These are phyloP conservation scores for Folsomia manolachei DNA, from an alignment of 2,888 invertebrate species.

Conservation along the genomic window DNA sequence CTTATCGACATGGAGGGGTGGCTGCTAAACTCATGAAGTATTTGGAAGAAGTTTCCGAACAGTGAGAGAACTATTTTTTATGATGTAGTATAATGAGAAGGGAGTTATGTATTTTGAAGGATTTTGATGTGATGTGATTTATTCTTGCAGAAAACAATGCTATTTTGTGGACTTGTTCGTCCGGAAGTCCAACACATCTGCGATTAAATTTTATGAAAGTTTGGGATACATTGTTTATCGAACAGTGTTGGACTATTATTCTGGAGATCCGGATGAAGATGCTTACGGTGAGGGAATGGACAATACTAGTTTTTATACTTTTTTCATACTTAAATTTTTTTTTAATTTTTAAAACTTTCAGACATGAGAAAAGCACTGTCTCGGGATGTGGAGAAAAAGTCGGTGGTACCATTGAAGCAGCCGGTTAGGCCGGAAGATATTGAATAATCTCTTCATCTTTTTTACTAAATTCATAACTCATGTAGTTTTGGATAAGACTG, in stretches of 20 bases:
- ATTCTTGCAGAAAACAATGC: constrained; percentile 92
- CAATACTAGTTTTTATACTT: too few relatives aligned
- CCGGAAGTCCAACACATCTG: constrained; percentile 92
- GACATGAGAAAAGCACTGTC: constrained; percentile 99
- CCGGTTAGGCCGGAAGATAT: constrained; percentile 95
- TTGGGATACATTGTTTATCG: constrained; percentile 95
- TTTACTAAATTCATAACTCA: background rate
- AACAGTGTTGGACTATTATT: constrained; percentile 95
- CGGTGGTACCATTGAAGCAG: constrained; percentile 86
- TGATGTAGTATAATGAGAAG: too few relatives aligned
- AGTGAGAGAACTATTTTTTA: constrained; percentile 59
- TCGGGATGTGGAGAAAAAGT: constrained; percentile 84
- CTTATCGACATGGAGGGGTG: constrained; percentile 85
- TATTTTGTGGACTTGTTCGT: constrained; percentile 99
- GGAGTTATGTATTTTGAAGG: background rate
- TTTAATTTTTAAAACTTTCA: constrained; percentile 57
- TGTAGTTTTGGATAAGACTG: too few relatives aligned
- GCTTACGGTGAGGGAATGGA: constrained; percentile 83
- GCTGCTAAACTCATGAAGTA: constrained; percentile 91
- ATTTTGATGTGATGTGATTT: too few relatives aligned
- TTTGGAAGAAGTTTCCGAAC: constrained; percentile 93
- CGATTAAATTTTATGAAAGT: constrained; percentile 95
- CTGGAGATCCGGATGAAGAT: constrained; percentile 96
- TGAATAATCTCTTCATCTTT: constrained; percentile 59
- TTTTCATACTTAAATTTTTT: background rate